These are phyloP conservation scores for Chamaetylas fuelleborni DNA, from an alignment of 2,113 vertebrate species.

Conservation along the genomic window DNA sequence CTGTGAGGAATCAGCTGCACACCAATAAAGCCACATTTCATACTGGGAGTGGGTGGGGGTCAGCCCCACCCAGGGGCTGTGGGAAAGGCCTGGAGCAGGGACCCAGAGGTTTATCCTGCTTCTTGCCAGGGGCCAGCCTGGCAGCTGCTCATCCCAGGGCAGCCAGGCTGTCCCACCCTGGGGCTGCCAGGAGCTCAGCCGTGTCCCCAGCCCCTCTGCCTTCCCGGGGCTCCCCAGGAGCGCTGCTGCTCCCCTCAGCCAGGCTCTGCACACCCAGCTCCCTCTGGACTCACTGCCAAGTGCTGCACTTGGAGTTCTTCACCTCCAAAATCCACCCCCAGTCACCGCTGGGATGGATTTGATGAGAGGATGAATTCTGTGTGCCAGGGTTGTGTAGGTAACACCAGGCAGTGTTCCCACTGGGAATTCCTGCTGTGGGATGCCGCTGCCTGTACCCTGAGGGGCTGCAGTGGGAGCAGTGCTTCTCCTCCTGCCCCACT, in stretches of 20 bases:
- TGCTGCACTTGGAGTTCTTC: too few species aligned
- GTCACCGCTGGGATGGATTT: accelerated
- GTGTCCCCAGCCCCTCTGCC: accelerated
- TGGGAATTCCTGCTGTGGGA: background rate
- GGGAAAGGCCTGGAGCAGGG: background rate
- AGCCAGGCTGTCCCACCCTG: background rate
- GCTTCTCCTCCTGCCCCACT: background rate
- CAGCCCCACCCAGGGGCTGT: accelerated
- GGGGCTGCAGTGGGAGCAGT: accelerated
- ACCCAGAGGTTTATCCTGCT: background rate
- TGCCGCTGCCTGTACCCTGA: accelerated
- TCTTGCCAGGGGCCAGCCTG: background rate
- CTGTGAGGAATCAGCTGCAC: background rate
- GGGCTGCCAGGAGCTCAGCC: background rate
- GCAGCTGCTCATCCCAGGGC: background rate
- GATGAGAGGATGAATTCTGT: background rate
- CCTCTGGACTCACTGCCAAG: accelerated
- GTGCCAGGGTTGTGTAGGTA: background rate
- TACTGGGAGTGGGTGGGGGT: too few species aligned
- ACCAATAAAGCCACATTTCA: accelerated
- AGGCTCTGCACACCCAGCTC: background rate
- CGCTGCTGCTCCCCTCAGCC: background rate
- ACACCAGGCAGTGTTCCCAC: accelerated
- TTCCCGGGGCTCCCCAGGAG: background rate
- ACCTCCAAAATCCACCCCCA: background rate